These are phyloP conservation scores for Trogon melanurus DNA, from an alignment of 2,113 vertebrate genomes.

Conservation along the genomic window DNA sequence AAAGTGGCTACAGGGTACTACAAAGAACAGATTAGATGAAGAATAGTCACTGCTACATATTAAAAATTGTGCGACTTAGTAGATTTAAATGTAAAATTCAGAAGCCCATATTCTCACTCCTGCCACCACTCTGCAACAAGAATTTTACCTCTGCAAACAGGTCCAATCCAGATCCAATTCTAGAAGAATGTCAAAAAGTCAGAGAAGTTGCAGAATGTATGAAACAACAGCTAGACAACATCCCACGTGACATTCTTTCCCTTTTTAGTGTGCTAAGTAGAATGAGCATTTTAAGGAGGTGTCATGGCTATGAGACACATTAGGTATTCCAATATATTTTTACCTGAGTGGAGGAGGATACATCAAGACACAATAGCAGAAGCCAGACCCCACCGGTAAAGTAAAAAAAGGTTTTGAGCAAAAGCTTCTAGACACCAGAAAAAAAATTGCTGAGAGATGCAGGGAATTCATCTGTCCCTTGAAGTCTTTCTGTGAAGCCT, in stretches of 20 bases:
- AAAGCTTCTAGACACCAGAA: background rate
- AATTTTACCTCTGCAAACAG: background rate
- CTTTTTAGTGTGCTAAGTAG: background rate
- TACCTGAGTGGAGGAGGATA: background rate
- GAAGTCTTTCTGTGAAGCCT: background rate
- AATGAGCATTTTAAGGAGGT: background rate
- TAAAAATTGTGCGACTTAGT: background rate
- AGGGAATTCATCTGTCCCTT: fast-evolving
- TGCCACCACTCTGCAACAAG: background rate
- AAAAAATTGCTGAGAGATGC: background rate
- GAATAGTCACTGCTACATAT: background rate
- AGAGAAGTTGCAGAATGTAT: background rate
- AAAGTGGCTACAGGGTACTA: background rate
- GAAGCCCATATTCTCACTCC: fast-evolving
- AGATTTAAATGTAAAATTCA: background rate
- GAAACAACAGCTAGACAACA: background rate
- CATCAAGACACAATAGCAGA: background rate
- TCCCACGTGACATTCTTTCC: background rate
- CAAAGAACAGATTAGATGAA: fast-evolving
- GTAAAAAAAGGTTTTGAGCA: background rate
- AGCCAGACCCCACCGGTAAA: background rate
- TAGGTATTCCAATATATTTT: fast-evolving
- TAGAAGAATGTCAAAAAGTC: fast-evolving
- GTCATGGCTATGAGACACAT: background rate
- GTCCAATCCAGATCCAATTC: background rate